Evolutionary conservation across 1,140 invertebrate genomes (phyloP), one percentile per base, ranked within the genome.

Genomic region (Leptinotarsa defecta): DNA sequence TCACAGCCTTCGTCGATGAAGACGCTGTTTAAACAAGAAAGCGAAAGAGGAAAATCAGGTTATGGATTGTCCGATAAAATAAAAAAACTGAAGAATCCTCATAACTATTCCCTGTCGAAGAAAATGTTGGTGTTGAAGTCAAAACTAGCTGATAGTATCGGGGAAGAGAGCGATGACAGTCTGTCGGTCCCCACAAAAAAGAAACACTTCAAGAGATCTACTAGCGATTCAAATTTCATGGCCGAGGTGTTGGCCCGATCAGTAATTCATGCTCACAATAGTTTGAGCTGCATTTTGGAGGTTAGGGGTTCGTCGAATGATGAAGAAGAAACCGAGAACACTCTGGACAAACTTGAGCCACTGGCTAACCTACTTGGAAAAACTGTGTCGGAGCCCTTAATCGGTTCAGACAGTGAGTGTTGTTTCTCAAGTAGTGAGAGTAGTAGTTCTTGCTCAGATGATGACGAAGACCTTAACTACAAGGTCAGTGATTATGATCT

Each of bases 241-340:
- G 90, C 90, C 3, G 89, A 91, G 13, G 86, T 91, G 71, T 83
- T 92, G 22, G 91, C 91, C 2, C 86, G 89, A 75, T 91, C 91
- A 6, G 87, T 92, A 1, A 88, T 90, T 74, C 87, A 88, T 64
- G 88, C 86, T 6, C 90, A 91, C 65, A 89, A 87, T n/a, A 90
- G 87, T 76, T 81, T 92, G 8, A 89, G 76, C 61, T 81, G 80
- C 71, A 83, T 83, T 71, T 69, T 80, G 48, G 81, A 83, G 77
- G 70, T 74, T 52, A 81, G 76, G 67, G 75, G 76, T 74, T 22
- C 71, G 20, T 27, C 76, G 22, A 74, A 86, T 84, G 68, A 79
- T 22, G 75, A 78, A 20, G 80, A 78, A 68, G 67, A 69, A 61
- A 65, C 57, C 3, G 20, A 48, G 49, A 71, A 78, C 34, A 76